A percentile compares a stretch with the other conserved stretches of the same genome.
Conservation (phyloP, 2,113 vertebrate genomes). For the Pogona vitticeps region DNA sequence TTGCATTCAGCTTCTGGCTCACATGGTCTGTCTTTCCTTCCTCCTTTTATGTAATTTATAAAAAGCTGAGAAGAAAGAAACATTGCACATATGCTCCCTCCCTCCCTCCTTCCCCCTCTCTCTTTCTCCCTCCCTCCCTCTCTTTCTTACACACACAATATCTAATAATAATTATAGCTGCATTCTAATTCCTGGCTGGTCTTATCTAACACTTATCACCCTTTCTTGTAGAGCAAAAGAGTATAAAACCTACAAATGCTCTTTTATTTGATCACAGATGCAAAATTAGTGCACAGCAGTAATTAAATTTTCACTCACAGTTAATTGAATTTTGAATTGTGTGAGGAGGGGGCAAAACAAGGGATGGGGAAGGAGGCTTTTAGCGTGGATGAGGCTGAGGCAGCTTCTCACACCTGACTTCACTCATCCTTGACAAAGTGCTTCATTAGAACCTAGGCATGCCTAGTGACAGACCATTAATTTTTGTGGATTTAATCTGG, state of each 20-base stretch:
- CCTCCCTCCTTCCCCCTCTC: too few relatives aligned
- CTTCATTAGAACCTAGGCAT: constrained; percentile 66
- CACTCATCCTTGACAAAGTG: constrained; percentile 62
- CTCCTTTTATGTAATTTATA: neutral
- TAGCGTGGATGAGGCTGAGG: constrained; percentile 53
- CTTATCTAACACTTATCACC: constrained; percentile 43
- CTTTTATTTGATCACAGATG: constrained; percentile 58
- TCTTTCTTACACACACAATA: constrained; percentile 5
- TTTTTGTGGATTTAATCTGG: constrained; percentile 72
- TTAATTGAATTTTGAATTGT: constrained; percentile 73
- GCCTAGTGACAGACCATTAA: constrained; percentile 69
- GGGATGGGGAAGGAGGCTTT: constrained; percentile 40
- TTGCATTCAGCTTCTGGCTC: neutral
- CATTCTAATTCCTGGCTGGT: constrained; percentile 31
- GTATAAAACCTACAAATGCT: constrained; percentile 31
- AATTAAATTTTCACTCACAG: constrained; percentile 74
- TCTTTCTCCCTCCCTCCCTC: too few relatives aligned
- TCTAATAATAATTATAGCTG: constrained; percentile 41
- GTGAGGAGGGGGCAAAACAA: constrained; percentile 54
- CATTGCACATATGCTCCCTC: neutral
- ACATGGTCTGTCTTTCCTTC: neutral
- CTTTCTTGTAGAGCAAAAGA: constrained; percentile 32
- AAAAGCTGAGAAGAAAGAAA: neutral
- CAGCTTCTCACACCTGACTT: constrained; percentile 71
- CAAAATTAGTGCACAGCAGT: constrained; percentile 58